A percentile compares a stretch with the other conserved stretches of the same genome.
Evolutionary conservation across 2,113 vertebrate species (phyloP).

Genomic region (Daphoenositta chrysoptera): DNA sequence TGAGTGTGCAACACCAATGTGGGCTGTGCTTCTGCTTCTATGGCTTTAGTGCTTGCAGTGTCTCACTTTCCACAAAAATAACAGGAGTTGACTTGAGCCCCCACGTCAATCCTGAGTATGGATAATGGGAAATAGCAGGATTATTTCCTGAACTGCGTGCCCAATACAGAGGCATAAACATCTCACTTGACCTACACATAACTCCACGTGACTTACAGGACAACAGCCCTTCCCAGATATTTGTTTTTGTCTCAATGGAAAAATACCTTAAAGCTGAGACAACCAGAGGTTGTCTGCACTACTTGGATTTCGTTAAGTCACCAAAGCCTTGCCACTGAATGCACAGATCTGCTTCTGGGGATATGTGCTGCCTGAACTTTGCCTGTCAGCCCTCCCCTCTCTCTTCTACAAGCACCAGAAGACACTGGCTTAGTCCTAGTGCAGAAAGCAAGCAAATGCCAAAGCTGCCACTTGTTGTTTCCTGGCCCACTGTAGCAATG

Average conservation of each 20-base stretch:
- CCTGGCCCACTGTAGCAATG: background rate
- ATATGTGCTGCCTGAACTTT: background rate
- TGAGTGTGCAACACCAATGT: accelerated
- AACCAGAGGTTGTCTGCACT: background rate
- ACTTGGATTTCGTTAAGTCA: background rate
- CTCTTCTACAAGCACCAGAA: background rate
- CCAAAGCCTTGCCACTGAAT: background rate
- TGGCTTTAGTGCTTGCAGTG: background rate
- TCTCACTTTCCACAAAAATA: background rate
- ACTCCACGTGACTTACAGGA: background rate
- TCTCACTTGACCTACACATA: background rate
- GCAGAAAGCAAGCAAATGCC: background rate
- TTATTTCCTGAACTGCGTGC: background rate
- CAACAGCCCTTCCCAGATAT: background rate
- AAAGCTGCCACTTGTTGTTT: background rate
- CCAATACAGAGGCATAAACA: background rate
- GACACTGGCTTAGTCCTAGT: background rate
- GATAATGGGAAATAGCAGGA: background rate
- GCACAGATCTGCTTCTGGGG: background rate
- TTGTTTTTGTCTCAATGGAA: background rate
- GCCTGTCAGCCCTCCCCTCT: background rate
- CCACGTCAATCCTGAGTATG: accelerated
- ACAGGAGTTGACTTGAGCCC: background rate
- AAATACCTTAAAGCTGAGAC: background rate
- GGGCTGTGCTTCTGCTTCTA: background rate